phyloP scores from a whole-genome alignment of 2,888 invertebrate genomes.

The Mythimna lalbum region DNA sequence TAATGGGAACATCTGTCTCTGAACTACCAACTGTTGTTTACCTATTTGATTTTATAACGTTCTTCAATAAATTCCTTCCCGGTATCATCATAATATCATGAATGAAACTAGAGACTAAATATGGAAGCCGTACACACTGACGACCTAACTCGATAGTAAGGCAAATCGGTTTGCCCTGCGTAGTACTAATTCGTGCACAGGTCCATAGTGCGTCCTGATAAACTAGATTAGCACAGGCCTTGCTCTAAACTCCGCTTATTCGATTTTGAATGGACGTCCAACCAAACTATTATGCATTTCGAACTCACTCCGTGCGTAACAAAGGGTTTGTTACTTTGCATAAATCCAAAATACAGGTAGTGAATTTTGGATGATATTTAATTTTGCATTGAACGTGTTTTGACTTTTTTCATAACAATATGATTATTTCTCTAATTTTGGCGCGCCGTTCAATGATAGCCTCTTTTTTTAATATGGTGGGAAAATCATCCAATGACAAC shows the following conservation, averaged over 20 bases:
- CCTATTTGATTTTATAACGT: neutral
- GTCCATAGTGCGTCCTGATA: constrained; percentile 13
- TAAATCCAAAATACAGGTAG: neutral
- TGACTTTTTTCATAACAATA: no score
- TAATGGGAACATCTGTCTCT: no score
- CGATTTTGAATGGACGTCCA: neutral
- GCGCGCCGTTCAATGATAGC: no score
- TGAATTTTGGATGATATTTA: neutral
- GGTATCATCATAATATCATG: neutral
- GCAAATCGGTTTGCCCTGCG: constrained; percentile 12
- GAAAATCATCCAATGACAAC: no score
- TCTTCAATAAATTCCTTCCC: neutral
- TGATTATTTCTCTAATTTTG: no score
- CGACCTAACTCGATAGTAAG: constrained; percentile 29
- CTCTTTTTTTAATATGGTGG: no score
- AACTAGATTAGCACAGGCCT: constrained; percentile 34
- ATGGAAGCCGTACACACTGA: neutral
- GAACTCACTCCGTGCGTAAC: neutral
- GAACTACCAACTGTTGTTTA: neutral
- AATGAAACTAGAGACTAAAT: neutral
- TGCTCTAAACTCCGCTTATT: neutral
- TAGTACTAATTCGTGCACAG: constrained; percentile 15
- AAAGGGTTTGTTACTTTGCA: neutral
- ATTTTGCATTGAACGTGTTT: no score
- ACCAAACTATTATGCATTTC: constrained; percentile 4